These are phyloP conservation scores for Camponotus pennsylvanicus DNA, from an alignment of 1,140 invertebrate genomes.

Conservation along the genomic window DNA sequence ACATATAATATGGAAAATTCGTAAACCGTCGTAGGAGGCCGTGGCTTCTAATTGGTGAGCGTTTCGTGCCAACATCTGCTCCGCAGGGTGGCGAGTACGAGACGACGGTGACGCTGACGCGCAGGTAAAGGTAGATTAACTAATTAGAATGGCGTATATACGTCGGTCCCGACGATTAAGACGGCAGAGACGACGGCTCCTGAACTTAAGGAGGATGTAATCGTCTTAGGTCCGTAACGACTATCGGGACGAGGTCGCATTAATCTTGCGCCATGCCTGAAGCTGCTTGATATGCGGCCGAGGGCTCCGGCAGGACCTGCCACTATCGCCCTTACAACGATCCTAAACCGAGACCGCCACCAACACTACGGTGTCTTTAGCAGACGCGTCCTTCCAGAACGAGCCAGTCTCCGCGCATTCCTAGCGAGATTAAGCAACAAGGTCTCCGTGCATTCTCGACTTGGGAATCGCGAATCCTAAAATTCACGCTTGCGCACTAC, in stretches of 20 bases:
- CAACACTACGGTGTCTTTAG: constrained; percentile 40
- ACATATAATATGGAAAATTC: constrained; percentile 55
- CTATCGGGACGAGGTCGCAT: constrained; percentile 76
- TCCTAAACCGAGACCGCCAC: constrained; percentile 54
- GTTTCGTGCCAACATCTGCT: constrained; percentile 72
- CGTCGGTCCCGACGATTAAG: constrained; percentile 73
- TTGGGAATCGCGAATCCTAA: neutral
- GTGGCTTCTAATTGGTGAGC: constrained; percentile 68
- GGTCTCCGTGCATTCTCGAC: constrained; percentile 13
- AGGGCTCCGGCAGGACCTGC: constrained; percentile 56
- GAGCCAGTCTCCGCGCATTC: constrained; percentile 50
- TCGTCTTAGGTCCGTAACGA: constrained; percentile 79
- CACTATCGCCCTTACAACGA: constrained; percentile 32
- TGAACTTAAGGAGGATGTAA: constrained; percentile 78
- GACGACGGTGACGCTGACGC: constrained; percentile 59
- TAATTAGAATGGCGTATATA: constrained; percentile 75
- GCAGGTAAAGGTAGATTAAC: constrained; percentile 73
- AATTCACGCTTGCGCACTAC: neutral
- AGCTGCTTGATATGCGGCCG: constrained; percentile 76
- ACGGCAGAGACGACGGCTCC: constrained; percentile 67
- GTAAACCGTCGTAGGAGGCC: constrained; percentile 54
- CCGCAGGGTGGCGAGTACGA: constrained; percentile 25
- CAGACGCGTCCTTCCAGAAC: constrained; percentile 56
- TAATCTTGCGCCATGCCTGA: constrained; percentile 76
- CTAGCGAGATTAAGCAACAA: constrained; percentile 65